phyloP scores from a whole-genome alignment of 2,888 invertebrate genomes.

The Brachylomia viminalis region DNA sequence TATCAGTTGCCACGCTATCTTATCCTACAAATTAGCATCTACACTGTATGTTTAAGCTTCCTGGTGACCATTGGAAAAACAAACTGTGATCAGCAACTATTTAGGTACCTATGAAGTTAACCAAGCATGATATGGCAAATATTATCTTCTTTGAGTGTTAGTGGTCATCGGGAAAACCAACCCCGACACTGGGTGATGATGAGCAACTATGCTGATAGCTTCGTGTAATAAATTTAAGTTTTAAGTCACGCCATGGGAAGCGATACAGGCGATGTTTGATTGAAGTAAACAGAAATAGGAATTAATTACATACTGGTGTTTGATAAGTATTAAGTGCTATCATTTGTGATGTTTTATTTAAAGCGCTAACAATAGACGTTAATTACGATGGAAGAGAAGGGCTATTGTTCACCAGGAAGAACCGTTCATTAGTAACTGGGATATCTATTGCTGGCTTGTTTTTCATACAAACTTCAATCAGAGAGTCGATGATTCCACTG shows the following conservation, averaged over 20 bases:
- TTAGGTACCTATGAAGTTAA: not conserved
- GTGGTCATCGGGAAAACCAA: conserved; percentile 2
- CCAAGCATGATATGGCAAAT: not conserved
- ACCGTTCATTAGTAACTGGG: conserved; percentile 16
- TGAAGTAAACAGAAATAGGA: conserved; percentile 1
- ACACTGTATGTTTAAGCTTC: not conserved
- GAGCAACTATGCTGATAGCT: not conserved
- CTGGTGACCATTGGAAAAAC: not conserved
- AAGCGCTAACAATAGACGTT: conserved; percentile 21
- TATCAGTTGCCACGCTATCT: not conserved
- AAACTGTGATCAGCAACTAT: not conserved
- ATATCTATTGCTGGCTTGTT: conserved; percentile 22
- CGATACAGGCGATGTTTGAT: not conserved
- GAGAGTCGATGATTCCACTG: not conserved
- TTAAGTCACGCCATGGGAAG: not conserved
- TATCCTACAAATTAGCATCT: not conserved
- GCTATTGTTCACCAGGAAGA: conserved; percentile 20
- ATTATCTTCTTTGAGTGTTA: not conserved
- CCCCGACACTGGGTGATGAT: not conserved
- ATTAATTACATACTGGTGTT: not conserved
- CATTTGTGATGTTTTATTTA: conserved; percentile 8
- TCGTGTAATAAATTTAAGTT: not conserved
- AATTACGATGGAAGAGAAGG: conserved; percentile 19
- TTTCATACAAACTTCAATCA: not conserved
- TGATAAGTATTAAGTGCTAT: not conserved